Base-by-base conservation (phyloP, 2,888 invertebrate species). In the Mongoloraphidia duomilia region DNA sequence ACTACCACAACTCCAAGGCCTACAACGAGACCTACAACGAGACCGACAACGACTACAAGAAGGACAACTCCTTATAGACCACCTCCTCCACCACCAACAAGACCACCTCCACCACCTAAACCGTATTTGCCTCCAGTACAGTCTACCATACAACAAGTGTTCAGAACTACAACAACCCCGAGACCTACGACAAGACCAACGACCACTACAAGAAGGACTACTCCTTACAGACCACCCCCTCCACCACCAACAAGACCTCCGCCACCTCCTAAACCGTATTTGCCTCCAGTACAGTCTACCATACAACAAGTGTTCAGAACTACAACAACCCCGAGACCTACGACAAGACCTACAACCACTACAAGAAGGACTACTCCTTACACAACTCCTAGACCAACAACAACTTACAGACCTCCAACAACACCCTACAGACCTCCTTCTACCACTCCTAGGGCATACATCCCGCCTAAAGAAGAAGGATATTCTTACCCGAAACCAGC, bases 381-480 rank as follows among this genome's bases (percentile, higher is more conserved):
- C 13, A 47, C 47, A 40, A 47, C 47, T 13, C 40, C 41, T n/a
- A 26, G 41, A 41, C 47, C 47, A 12, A 47, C 47, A 9, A 47
- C 47, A 3, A 47, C 47, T 1, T 41, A 12, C 3, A 33, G 41
- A 11, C 40, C 36, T 9, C 47, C 47, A 1, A 11, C 47, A 2
- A 40, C 47, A 33, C 42, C 41, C 9, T 26, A 26, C 26, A 26
- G 26, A 26, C 26, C 26, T 5, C 26, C 26, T 26, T 26, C 26
- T 26, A 26, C 26, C 26, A 26, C 26, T 26, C 26, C 26, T 26
- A 26, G 26, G 6, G 26, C 26, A 6, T 26, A 26, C 6, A 26
- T 26, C 26, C 26, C 26, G 26, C 26, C 26, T 3, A 26, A 26
- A 26, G 40, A 42, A 17, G 41, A 47, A 34, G 47, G 47, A 12